Evolutionary conservation across 1,140 invertebrate genomes (phyloP), one percentile per base, ranked within the genome.

Genomic region (Neodiprion fabricii): DNA sequence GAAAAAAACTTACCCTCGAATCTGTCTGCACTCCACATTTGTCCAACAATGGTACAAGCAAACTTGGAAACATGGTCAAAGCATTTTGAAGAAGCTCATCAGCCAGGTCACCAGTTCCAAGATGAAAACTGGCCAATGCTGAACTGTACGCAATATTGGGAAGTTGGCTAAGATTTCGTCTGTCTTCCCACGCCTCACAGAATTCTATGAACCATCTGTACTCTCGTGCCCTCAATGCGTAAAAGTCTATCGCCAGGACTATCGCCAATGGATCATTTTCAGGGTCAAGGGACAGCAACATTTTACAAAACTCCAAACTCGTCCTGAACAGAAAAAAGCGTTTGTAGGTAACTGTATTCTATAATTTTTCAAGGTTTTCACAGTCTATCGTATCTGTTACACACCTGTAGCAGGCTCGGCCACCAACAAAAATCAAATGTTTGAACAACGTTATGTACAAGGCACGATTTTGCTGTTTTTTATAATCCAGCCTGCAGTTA

Each of bases 141-240:
- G 95, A 87, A 2, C 96, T 97, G 82, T 93, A 97, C 0, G 95
- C 93, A 90, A 97, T 95, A 82, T 98, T 98, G 70, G 96, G 96
- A 53, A 98, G 86, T 82, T 96, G 94, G 23, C 90, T 91, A 7
- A 96, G 87, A 88, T 96, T 95, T 72, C 93, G 91, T 7, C 85
- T 81, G 11, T 85, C 79, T 81, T 94, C 92, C 91, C 92, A 94
- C 78, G 92, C 90, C 21, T 92, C 86, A 72, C 91, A 91, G 67
- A 95, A 93, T 69, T 96, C 90, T 7, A 94, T 89, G 0, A 97
- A 89, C 94, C 96, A 98, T n/a, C 91, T 86, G 82, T 94, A 96
- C 87, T 98, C 94, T 71, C 92, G 92, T 68, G 94, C 91, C 75
- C 95, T 88, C 50, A 98, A 81, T 0, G 97, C 96, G 84, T 97